Evolutionary conservation across 2,113 vertebrate species (phyloP).

Genomic region (Sturnus vulgaris): DNA sequence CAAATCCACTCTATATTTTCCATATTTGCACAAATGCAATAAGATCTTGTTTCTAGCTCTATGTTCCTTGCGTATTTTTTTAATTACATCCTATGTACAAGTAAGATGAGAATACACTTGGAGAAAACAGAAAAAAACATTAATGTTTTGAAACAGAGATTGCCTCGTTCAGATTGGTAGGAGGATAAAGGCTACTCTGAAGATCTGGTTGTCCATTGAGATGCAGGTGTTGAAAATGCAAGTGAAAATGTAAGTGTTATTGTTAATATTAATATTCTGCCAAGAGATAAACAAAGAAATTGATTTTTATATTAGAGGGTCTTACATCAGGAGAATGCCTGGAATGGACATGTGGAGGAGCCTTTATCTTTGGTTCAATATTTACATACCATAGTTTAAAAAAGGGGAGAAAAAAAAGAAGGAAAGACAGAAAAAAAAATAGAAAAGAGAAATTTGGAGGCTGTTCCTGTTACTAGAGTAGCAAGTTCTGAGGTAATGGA

Average conservation of each 20-base stretch:
- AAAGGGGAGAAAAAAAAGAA: not conserved
- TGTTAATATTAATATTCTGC: not conserved
- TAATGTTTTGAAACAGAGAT: not conserved
- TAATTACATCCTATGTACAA: not conserved
- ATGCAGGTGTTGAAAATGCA: not conserved
- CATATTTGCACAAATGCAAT: not conserved
- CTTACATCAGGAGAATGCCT: not conserved
- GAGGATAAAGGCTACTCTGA: not conserved
- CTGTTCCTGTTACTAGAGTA: not conserved
- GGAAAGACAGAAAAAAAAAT: not conserved
- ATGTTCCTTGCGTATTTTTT: not conserved
- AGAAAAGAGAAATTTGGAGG: not conserved
- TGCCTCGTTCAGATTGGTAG: not conserved
- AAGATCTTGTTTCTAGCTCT: not conserved
- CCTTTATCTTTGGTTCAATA: not conserved
- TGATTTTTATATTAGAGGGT: not conserved
- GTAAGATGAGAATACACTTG: not conserved
- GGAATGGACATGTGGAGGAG: not conserved
- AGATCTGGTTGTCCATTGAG: not conserved
- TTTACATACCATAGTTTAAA: not conserved
- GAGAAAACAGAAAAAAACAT: not conserved
- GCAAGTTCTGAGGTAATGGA: conserved; percentile 11
- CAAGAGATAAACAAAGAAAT: not conserved
- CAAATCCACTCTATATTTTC: not conserved
- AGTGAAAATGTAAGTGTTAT: not conserved